Percentiles rank a stretch among this genome's conserved stretches.
phyloP scores from a whole-genome alignment of 1,140 invertebrate species.

The Danaus plexippus region DNA sequence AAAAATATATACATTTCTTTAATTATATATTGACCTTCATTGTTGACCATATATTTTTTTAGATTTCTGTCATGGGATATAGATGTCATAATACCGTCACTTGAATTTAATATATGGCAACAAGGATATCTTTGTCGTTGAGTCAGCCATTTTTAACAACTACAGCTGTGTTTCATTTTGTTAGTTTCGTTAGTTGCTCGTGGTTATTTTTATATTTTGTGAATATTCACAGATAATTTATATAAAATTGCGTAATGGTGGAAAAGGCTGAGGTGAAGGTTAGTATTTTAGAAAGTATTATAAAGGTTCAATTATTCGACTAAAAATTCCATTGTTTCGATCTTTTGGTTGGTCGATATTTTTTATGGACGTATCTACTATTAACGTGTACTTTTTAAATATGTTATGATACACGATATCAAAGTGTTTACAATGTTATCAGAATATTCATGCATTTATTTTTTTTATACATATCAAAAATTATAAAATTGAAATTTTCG shows the following conservation, averaged over 20 bases:
- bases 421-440: no score
- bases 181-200: slow-evolving; percentile 13
- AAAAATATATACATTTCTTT: slow-evolving; percentile 7
- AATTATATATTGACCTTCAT: background rate
- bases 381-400: slow-evolving; percentile 21
- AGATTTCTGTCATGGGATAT: no score
- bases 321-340: slow-evolving; percentile 49
- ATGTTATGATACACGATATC: no score
- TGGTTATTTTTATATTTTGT: slow-evolving; percentile 4
- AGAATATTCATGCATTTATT: no score
- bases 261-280: slow-evolving; percentile 49
- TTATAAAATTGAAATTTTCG: no score
- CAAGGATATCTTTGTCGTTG: slow-evolving; percentile 12
- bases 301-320: slow-evolving; percentile 11
- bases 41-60: no score
- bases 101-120: slow-evolving; percentile 3
- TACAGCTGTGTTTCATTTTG: slow-evolving; percentile 38
- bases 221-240: slow-evolving; percentile 1
- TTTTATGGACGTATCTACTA: slow-evolving; percentile 24
- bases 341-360: slow-evolving; percentile 49
- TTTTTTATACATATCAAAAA: no score
- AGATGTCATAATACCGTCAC: background rate
- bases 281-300: slow-evolving; percentile 17
- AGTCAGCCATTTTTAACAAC: slow-evolving; percentile 40
- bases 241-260: slow-evolving; percentile 33